Conservation (phyloP, 2,797 vertebrate species). For the Betta splendens region DNA sequence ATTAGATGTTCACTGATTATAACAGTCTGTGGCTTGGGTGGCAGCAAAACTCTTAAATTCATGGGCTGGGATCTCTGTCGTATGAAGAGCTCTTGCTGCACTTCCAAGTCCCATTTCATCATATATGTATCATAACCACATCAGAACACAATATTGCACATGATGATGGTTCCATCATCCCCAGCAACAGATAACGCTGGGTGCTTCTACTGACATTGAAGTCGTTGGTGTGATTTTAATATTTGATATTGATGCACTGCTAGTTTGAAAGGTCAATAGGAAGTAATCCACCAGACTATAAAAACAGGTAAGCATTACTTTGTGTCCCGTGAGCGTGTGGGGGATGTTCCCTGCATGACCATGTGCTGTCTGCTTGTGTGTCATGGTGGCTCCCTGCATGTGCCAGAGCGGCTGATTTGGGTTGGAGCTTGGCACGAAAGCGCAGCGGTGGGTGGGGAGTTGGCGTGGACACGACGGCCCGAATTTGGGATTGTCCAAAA, state of each 20-base stretch:
- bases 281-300: neutral
- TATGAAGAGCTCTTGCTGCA: too few relatives aligned
- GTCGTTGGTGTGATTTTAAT: neutral
- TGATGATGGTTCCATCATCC: neutral
- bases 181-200: neutral
- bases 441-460: slow-evolving; percentile 48
- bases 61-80: neutral
- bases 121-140: slow-evolving; percentile 1
- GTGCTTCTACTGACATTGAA: neutral
- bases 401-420: slow-evolving; percentile 67
- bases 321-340: slow-evolving; percentile 5
- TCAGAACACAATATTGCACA: neutral
- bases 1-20: neutral
- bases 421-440: slow-evolving; percentile 58
- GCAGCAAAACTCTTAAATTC: neutral
- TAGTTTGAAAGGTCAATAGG: neutral
- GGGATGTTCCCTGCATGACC: slow-evolving; percentile 46
- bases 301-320: neutral
- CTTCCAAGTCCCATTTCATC: slow-evolving; percentile 6
- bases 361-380: slow-evolving; percentile 60
- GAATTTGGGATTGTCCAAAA: slow-evolving; percentile 77
- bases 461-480: slow-evolving; percentile 48
- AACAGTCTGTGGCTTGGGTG: neutral
- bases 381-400: slow-evolving; percentile 69
- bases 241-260: too few relatives aligned